phyloP scores from a whole-genome alignment of 2,888 invertebrate species.

The Andrena fulva region DNA sequence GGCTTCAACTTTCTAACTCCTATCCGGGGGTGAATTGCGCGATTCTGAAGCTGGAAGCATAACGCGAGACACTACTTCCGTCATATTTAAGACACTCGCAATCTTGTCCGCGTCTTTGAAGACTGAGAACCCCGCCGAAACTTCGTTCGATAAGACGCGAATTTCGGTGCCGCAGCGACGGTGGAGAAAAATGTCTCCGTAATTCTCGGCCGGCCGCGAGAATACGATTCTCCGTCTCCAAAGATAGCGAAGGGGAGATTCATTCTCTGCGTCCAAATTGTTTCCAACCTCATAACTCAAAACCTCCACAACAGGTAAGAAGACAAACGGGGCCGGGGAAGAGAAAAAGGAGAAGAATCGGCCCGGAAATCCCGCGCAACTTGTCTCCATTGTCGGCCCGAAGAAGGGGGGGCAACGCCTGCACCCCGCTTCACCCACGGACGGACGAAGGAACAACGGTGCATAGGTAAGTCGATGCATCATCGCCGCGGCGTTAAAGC shows the following conservation, averaged over 20 bases:
- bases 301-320: background rate
- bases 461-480: constrained; percentile 43
- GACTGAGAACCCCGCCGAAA: no score
- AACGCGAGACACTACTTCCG: no score
- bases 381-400: constrained; percentile 25
- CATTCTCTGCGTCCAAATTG: background rate
- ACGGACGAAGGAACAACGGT: background rate
- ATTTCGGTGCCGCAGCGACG: no score
- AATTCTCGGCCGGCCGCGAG: no score
- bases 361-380: background rate
- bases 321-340: background rate
- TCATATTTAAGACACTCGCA: no score
- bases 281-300: constrained; percentile 1
- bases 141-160: no score
- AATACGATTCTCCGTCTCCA: no score
- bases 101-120: no score
- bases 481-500: constrained; percentile 43
- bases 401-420: background rate
- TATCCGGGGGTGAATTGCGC: background rate
- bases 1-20: background rate
- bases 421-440: constrained; percentile 5
- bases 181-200: no score
- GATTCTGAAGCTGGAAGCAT: background rate
- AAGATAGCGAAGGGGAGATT: no score
- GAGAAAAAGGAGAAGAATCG: constrained; percentile 19